Base-by-base conservation (phyloP, 2,888 invertebrate species). In the Scaptomyza caliginosa region DNA sequence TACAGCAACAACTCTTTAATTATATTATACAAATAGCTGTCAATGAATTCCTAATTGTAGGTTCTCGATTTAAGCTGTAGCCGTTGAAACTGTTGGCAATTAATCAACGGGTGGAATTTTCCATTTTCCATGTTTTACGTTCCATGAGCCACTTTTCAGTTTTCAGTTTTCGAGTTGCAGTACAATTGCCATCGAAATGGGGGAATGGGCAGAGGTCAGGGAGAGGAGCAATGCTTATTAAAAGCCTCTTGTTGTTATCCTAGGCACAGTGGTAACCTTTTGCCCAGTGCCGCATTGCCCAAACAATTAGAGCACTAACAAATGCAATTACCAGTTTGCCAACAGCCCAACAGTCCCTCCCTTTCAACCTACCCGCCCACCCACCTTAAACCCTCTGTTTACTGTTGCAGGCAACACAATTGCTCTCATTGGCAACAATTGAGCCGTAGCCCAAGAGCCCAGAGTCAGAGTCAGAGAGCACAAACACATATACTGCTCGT, bases 391-490 rank as follows among this genome's bases (percentile, higher is more conserved):
- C 23, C 30, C 4, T 23, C 42, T 32, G 16, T 55, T 19, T 21
- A 7, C 43, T 7, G 57, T 34, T 34, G 54, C 64, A 51, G 51
- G 51, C 72, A 72, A 74, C 77, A 81, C 81, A 85, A 81, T 82
- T 82, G 82, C 82, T 81, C 85, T 85, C 82, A 81, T 81, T 81
- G 81, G 79, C 82, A 82, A 79, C 85, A 81, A 85, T 81, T 79
- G 79, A 66, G 77, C 58, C 66, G 49, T 51, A 58, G 26, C 39
- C 58, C 56, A 50, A 70, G 63, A 56, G 48, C 58, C n/a, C n/a
- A n/a, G 63, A 56, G 48, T 56, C n/a, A 4, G 5, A 28, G 11
- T 11, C 57, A 46, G 39, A 26, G 28, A 13, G 26, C 21, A 43
- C 40, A 49, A 56, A 60, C 74, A 55, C 72, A 57, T 51, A 74